Evolutionary conservation across 2,797 vertebrate genomes (phyloP).

Genomic region (Enteromius fasciolatus): DNA sequence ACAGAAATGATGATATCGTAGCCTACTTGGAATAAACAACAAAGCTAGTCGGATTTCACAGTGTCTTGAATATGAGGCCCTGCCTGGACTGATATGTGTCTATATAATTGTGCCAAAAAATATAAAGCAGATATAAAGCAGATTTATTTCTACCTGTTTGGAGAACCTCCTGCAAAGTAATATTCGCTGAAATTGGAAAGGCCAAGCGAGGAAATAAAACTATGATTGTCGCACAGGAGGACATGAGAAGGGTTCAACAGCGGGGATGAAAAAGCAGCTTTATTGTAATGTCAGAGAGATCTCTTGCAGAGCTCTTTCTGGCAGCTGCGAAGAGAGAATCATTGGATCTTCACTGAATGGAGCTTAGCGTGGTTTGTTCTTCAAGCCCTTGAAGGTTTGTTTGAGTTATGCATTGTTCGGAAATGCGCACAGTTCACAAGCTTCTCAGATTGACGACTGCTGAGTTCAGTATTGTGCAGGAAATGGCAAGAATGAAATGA

Average conservation of each 20-base stretch:
- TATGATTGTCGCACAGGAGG: constrained; percentile 5
- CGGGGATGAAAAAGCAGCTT: constrained; percentile 47
- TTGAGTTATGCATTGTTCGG: neutral
- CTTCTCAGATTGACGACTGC: neutral
- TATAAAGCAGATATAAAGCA: constrained; percentile 8
- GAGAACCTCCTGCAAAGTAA: constrained; percentile 13
- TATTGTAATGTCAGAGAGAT: constrained; percentile 39
- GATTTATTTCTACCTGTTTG: constrained; percentile 16
- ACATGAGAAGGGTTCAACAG: constrained; percentile 32
- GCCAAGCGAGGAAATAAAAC: constrained; percentile 40
- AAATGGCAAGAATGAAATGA: constrained; percentile 18
- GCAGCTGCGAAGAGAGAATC: constrained; percentile 20
- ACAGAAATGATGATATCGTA: constrained; percentile 9
- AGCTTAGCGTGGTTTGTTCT: constrained; percentile 17
- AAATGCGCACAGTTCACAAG: neutral
- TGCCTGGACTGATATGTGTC: neutral
- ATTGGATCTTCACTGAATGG: constrained; percentile 30
- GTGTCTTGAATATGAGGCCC: neutral
- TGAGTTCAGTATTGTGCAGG: neutral
- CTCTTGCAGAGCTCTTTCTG: constrained; percentile 24
- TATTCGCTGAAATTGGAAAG: constrained; percentile 22
- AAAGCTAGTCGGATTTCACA: constrained; percentile 15
- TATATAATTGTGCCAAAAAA: constrained; percentile 19
- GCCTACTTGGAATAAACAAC: constrained; percentile 33
- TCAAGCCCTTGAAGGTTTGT: constrained; percentile 28